Base-by-base conservation (phyloP, 2,888 invertebrate genomes). In the Cheilosia variabilis region DNA sequence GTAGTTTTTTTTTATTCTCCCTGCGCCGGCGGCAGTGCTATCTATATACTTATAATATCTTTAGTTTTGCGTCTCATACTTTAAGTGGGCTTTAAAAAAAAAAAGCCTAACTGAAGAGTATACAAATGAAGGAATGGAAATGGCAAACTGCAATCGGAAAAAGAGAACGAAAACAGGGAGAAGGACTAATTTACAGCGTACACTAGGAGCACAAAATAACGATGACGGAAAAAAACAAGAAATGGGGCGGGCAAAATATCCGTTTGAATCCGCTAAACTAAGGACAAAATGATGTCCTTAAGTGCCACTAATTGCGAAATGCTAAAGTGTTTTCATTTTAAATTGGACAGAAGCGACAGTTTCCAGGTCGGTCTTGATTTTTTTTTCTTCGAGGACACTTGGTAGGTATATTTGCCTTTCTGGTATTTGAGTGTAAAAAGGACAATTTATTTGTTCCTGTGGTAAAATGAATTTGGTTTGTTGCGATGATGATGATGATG, bases 291-390 rank as follows among this genome's bases (percentile, higher is more conserved):
- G 22, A 73, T 75, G 58, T 78, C 73, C 63, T 75, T 79, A 79
- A 79, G 79, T 69, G 60, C 58, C 52, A 65, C 73, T 84, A 79
- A 84, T 79, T 79, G 45, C 65, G 52, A 79, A 73, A 79, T 83
- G 57, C 45, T 58, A 52, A 79, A 75, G 52, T 65, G 53, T 75
- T 75, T 84, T 72, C 43, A 52, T 68, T 62, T 60, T 62, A 31
- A 66, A 72, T 62, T 53, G 60, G 47, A 72, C 15, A 34, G 43
- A 69, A 15, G 69, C 62, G 45, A 69, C 63, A 34, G 34, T 69
- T 73, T 68, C 27, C 63, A 73, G 45, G 57, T 65, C 69, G 43
- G 27, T 27, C 17, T 52, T 69, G 41, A 27, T 19, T 1, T 10
- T 37, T 10, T 10, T 13, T 37, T 1, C 34, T 37, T 37, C 1